These are phyloP conservation scores for Porites rus DNA, from an alignment of 92 coral and sea anemone species.

Conservation along the genomic window DNA sequence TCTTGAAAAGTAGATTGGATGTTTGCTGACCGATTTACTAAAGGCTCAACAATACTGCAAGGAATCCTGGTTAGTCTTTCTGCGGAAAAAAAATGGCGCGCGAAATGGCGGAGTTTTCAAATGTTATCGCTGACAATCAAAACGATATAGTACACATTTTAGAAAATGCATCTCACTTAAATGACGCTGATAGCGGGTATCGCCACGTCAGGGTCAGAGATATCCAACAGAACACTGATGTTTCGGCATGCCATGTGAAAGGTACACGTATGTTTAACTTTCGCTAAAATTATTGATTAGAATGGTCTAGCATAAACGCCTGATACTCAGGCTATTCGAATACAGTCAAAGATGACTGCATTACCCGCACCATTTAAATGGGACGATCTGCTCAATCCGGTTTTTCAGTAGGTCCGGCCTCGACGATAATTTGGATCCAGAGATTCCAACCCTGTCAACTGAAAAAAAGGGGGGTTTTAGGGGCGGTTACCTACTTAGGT, in stretches of 20 bases:
- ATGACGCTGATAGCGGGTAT: conserved; percentile 18
- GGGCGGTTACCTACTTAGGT: too few relatives aligned
- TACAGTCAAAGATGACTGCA: conserved; percentile 2
- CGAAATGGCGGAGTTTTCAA: conserved; percentile 18
- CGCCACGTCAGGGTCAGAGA: conserved; percentile 5
- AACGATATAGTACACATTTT: conserved; percentile 12
- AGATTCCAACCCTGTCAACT: too few relatives aligned
- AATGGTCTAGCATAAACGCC: not conserved
- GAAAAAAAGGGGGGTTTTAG: too few relatives aligned
- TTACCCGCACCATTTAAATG: not conserved
- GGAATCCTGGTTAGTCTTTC: not conserved
- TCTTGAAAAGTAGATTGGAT: conserved; percentile 61
- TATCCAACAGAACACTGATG: conserved; percentile 18
- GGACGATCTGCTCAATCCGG: not conserved
- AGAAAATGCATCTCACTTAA: not conserved
- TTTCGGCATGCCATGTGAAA: conserved; percentile 32
- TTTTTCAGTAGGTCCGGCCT: too few relatives aligned
- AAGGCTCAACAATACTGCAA: conserved; percentile 20
- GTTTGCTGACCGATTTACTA: too few relatives aligned
- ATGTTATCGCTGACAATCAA: not conserved
- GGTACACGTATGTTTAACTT: conserved; percentile 22
- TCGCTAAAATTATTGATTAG: too few relatives aligned
- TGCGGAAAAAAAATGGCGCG: not conserved
- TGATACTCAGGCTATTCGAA: not conserved
- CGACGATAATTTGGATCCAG: too few relatives aligned